These are phyloP conservation scores for Pyralis farinalis DNA, from an alignment of 2,888 invertebrate genomes.

Conservation along the genomic window DNA sequence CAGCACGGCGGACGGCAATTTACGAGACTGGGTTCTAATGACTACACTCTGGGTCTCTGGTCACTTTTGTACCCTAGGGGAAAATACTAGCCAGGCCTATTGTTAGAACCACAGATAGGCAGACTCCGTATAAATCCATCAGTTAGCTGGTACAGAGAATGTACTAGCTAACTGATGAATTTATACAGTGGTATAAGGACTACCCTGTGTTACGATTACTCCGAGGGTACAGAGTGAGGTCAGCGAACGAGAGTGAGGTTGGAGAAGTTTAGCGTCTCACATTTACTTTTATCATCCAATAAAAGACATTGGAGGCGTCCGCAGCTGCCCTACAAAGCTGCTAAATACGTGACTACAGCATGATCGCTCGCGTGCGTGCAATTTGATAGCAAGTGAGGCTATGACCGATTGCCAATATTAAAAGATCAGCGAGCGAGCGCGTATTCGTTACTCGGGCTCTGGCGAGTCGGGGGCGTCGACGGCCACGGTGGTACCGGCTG, in stretches of 20 bases:
- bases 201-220: too few species aligned
- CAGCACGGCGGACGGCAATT: constrained; percentile 33
- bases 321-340: constrained; percentile 23
- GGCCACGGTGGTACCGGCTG: constrained; percentile 58
- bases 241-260: constrained; percentile 11
- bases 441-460: constrained; percentile 63
- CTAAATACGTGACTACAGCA: constrained; percentile 12
- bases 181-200: too few species aligned
- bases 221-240: too few species aligned
- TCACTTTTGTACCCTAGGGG: too few species aligned
- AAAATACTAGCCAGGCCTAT: too few species aligned
- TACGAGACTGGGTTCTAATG: constrained; percentile 12
- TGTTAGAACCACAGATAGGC: too few species aligned
- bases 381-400: constrained; percentile 2
- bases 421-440: neutral
- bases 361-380: constrained; percentile 24
- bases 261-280: constrained; percentile 3
- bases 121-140: too few species aligned
- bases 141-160: too few species aligned
- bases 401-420: neutral
- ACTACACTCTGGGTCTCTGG: too few species aligned
- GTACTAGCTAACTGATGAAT: too few species aligned
- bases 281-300: constrained; percentile 1
- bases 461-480: constrained; percentile 74
- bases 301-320: constrained; percentile 19